phyloP scores from a whole-genome alignment of 1,140 invertebrate species.

The Zeugodacus cucurbitae region DNA sequence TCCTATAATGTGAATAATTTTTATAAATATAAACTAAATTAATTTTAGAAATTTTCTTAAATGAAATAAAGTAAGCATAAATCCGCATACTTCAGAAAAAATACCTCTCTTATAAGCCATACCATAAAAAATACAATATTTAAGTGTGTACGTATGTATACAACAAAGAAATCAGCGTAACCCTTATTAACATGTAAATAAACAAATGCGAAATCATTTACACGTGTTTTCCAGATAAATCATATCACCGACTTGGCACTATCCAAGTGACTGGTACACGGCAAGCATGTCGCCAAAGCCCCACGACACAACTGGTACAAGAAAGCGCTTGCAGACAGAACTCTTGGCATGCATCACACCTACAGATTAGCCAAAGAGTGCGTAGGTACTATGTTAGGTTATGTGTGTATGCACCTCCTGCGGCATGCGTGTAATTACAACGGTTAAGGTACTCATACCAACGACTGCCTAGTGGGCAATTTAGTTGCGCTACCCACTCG shows the following conservation, averaged over 20 bases:
- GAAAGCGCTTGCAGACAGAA: conserved; percentile 12
- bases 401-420: not conserved
- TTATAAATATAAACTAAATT: too few relatives aligned
- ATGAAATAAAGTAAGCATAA: too few relatives aligned
- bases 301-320: not conserved
- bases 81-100: too few relatives aligned
- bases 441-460: not conserved
- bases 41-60: too few relatives aligned
- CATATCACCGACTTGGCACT: not conserved
- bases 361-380: not conserved
- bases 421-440: not conserved
- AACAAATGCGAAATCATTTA: not conserved
- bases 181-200: not conserved
- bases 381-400: too few relatives aligned
- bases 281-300: conserved; percentile 10
- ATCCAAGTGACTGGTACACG: not conserved
- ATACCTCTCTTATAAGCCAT: too few relatives aligned
- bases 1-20: too few relatives aligned
- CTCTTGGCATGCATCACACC: conserved; percentile 21
- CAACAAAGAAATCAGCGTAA: not conserved
- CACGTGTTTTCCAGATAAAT: conserved; percentile 12
- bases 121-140: too few relatives aligned
- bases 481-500: conserved; percentile 4
- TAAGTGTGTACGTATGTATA: too few relatives aligned
- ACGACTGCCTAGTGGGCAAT: conserved; percentile 6